Evolutionary conservation across 2,888 invertebrate genomes (phyloP), one percentile per base, ranked within the genome.

Genomic region (Atrina japonica): DNA sequence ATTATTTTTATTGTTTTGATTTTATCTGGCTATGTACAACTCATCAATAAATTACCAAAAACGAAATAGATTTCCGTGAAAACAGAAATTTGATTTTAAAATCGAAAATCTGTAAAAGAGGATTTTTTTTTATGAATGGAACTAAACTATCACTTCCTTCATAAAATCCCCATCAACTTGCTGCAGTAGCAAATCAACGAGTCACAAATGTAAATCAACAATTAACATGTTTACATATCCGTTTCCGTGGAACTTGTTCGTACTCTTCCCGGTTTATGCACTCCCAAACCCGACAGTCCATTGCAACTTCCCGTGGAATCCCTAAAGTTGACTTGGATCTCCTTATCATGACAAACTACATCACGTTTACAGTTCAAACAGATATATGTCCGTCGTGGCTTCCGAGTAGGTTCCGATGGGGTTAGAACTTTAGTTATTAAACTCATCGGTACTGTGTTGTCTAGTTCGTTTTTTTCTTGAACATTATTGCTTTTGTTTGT

Each of bases 381-480:
- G 16, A 89, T 78, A 67, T 83, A 87, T 6, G 83, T 81, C 27
- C 85, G 74, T 16, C 81, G 78, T 7, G 81, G 81, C 60, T 78
- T 80, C 5, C 80, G 78, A 27, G 78, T 81, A 3, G 81, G 66
- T 64, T 85, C 83, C 6, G 84, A 81, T 43, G 85, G 87, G 5
- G 85, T 79, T 27, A 89, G 79, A 23, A 89, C 89, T 65, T 86
- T 85, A 9, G 89, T 87, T 40, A 89, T 89, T 45, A 89, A 70
- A 18, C 83, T 79, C 81, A 86, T 85, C 5, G 89, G 88, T 29
- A 89, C 88, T 30, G 76, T 25, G 70, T 72, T 21, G 52, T 76
- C 35, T 35, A 66, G 45, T 66, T 58, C 50, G 52, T 50, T 55
- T 65, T 73, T 29, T 23, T 65, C 23, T 69, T 65, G 14, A 47